Base-by-base conservation (phyloP, 2,888 invertebrate species). In the Steromphala cineraria region DNA sequence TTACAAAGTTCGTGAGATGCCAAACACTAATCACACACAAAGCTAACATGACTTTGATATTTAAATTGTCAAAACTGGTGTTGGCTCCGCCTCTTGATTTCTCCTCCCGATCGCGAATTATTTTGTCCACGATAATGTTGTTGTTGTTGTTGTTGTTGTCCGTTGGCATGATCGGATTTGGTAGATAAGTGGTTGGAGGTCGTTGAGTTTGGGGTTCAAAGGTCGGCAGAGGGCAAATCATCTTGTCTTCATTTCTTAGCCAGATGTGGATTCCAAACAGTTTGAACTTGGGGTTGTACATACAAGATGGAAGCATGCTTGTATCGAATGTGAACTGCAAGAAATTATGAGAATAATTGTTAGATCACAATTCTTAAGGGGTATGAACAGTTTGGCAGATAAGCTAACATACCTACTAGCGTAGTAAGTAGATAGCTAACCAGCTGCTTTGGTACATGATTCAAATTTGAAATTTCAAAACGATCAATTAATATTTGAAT, bases 261-360 rank as follows among this genome's bases (percentile, higher is more conserved):
- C 89, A 91, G 67, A 90, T 85, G 53, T 89, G 90, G 52, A 90
- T 85, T 53, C 91, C 91, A 80, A 90, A 91, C 46, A 91, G 87
- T 52, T 86, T 84, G 83, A 91, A 91, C 2, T 89, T 81, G 8
- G 86, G 82, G 80, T 90, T 84, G 79, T 87, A 86, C 91, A 91
- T 91, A 78, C 91, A 91, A 2, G 87, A 46, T 67, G 91, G 91
- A 78, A 91, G 81, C 86, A 87, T 87, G 21, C 78, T 86, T 31
- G 84, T 84, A 74, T 91, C 88, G 79, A 90, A 90, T 7, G 87
- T 84, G 81, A 89, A 90, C 91, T 91, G 89, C 36, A 88, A 88
- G 46, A 31, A 76, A 76, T 62, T n/a, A 76, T 80, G 19, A n/a
- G 19, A 31, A 21, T 36, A 10, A 40, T 21, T 46, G 1, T 36